phyloP scores from a whole-genome alignment of 2,888 invertebrate species.

The Lasioglossum oenotherae region DNA sequence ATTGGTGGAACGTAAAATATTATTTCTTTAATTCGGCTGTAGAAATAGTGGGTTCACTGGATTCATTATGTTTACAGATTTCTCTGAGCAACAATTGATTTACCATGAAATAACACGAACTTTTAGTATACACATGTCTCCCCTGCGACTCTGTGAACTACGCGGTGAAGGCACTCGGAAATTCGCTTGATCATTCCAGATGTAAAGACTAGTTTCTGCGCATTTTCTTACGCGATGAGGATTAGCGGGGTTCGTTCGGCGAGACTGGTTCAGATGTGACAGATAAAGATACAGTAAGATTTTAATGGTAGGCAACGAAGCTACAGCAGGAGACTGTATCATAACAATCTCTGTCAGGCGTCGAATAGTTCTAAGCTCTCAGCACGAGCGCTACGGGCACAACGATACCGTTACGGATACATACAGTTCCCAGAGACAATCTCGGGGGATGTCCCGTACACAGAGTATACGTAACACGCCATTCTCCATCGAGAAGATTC shows the following conservation, averaged over 20 bases:
- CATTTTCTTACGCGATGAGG: background rate
- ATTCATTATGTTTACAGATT: background rate
- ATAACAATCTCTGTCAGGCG: background rate
- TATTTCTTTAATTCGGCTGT: background rate
- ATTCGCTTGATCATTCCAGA: background rate
- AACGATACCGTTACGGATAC: background rate
- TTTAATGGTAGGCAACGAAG: background rate
- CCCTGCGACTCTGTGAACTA: no score
- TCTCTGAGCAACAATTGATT: background rate
- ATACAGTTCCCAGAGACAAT: background rate
- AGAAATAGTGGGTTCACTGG: background rate
- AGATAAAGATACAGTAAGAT: background rate
- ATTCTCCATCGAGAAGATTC: conserved; percentile 26
- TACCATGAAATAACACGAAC: background rate
- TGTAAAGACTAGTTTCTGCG: background rate
- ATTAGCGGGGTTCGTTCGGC: background rate
- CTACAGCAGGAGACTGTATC: background rate
- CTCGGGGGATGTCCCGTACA: background rate
- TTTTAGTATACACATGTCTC: background rate
- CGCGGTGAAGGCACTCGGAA: background rate
- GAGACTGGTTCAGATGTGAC: background rate
- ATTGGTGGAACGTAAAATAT: background rate
- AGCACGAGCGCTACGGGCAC: background rate
- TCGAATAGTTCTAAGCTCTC: background rate
- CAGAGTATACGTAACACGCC: conserved; percentile 10